Conservation (phyloP, 2,888 invertebrate species). For the Pterostichus niger region DNA sequence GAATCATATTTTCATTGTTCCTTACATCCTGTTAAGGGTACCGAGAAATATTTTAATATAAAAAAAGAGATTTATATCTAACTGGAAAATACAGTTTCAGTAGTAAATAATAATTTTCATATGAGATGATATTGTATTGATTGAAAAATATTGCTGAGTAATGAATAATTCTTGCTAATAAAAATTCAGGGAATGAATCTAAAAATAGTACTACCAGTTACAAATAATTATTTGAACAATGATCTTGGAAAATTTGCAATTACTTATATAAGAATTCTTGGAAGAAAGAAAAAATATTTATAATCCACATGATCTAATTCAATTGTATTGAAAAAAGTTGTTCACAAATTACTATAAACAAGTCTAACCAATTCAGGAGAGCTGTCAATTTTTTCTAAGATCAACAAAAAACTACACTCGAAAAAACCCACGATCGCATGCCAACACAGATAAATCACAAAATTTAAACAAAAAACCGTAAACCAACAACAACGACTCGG, state of each 20-base stretch:
- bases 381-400: slow-evolving; percentile 45
- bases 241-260: slow-evolving; percentile 31
- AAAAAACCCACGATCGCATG: slow-evolving; percentile 49
- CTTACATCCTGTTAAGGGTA: slow-evolving; percentile 23
- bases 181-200: slow-evolving; percentile 27
- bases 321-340: slow-evolving; percentile 50
- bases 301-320: slow-evolving; percentile 54
- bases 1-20: too few species aligned
- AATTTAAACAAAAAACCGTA: slow-evolving; percentile 36
- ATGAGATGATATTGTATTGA: background rate
- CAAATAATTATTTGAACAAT: slow-evolving; percentile 28
- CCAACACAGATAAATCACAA: slow-evolving; percentile 31
- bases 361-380: slow-evolving; percentile 42
- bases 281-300: background rate
- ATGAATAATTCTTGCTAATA: too few species aligned
- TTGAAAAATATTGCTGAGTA: slow-evolving; percentile 18
- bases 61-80: slow-evolving; percentile 37
- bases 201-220: slow-evolving; percentile 19
- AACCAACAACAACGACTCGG: slow-evolving; percentile 21
- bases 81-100: slow-evolving; percentile 20
- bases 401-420: slow-evolving; percentile 20
- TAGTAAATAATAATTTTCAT: slow-evolving; percentile 32
- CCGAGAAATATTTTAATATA: slow-evolving; percentile 26
- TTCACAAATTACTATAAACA: slow-evolving; percentile 50
- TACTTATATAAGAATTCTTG: slow-evolving; percentile 1